Base-by-base conservation (phyloP, 2,797 vertebrate genomes). In the Fringilla coelebs region DNA sequence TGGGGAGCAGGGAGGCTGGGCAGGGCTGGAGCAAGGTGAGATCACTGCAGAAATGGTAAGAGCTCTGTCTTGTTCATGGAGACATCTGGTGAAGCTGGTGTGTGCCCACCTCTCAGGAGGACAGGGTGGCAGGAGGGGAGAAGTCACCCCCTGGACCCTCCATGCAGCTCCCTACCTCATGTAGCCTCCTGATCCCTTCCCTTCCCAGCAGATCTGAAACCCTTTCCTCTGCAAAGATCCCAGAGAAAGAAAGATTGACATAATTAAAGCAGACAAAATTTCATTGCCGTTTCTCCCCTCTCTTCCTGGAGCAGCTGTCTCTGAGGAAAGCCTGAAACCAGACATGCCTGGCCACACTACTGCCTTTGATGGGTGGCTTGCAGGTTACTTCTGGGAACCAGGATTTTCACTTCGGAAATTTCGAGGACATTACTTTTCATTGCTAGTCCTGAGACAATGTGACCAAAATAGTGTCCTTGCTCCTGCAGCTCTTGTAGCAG, bases 281-380 rank as follows among this genome's bases (percentile, higher is more conserved):
- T 54, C 34, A 17, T 25, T 54, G 20, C 48, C 70, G 49, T 51
- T 72, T 14, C 28, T 75, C 9, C 32, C 9, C 25, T 49, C 11
- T 52, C 49, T 6, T 90, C 19, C 57, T 67, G 48, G 19, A 90
- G 32, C 15, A 32, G 43, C 36, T 31, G 57, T 58, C 40, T 87
- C 49, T 21, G 61, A 89, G 34, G 62, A 74, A 55, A 63, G 19
- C 43, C 32, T 72, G 36, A 80, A 80, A 62, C 10, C 25, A 84
- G 54, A n/a, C 0, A 7, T 2, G 10, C 31, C n/a, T 49, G 41
- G 24, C 25, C 1, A 2, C 4, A 3, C 5, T 51, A 19, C 32
- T 13, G 17, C n/a, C 26, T 76, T 75, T 81, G 65, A 45, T 3
- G 4, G 46, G 45, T 34, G 68, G 34, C 25, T 58, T 38, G 43